Base-by-base conservation (phyloP, 2,888 invertebrate genomes). In the Lissocephala sabroskyi region DNA sequence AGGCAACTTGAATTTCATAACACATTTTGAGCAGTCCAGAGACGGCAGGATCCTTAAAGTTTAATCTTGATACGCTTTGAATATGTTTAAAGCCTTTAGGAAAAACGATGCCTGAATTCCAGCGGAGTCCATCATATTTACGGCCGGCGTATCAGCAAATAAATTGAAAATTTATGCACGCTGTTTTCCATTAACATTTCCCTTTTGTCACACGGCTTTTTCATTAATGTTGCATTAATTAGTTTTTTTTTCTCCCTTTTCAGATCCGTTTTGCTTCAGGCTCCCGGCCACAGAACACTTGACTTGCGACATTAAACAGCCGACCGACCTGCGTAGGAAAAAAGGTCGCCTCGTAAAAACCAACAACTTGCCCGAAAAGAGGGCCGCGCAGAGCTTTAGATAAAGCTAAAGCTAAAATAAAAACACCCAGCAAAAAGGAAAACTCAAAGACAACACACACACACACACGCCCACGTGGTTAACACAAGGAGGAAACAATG, bases 211-310 rank as follows among this genome's bases (percentile, higher is more conserved):
- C 13, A 35, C n/a, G n/a, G 35, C 16, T 35, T 16, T 35, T 35
- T 35, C 9, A 17, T 64, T 58, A 60, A 73, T 57, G 59, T 61
- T 53, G 55, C 59, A 61, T 71, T 65, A 71, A 71, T 75, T 67
- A 56, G 52, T 59, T 65, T 60, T 56, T 54, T 39, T 28, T 60
- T 63, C 49, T 47, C 29, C 39, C 42, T 59, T 64, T 56, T 30
- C 62, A 68, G 65, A 47, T 49, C 41, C 23, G 23, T 32, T 33
- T 53, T 44, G 47, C 52, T 59, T 50, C 30, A 60, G 62, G 66
- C 59, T 63, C 52, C 23, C 58, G 53, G 49, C 58, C 54, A 45
- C 45, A 45, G 33, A 49, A 23, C 48, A 35, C 41, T 37, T 33
- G 33, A 55, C 51, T 37, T 50, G 47, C 49, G 47, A 56, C 59